phyloP scores from a whole-genome alignment of 23 tunicate species.

The Styela clava region DNA sequence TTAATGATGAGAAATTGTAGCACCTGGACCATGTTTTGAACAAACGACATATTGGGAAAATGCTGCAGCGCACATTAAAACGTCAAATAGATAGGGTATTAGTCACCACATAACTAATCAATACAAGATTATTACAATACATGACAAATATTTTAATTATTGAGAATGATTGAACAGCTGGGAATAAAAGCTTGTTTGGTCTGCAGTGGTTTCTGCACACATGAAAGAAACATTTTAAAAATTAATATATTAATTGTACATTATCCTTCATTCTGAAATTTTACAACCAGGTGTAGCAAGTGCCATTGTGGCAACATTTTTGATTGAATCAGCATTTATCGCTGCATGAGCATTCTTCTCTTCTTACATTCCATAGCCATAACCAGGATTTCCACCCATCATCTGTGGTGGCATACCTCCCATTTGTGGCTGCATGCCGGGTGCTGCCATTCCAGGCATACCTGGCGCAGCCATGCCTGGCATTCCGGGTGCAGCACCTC shows the following conservation, averaged over 20 bases:
- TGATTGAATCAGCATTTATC: background rate
- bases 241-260: background rate
- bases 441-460: slow-evolving; percentile 31
- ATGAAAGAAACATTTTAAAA: background rate
- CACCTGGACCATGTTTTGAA: background rate
- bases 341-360: background rate
- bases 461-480: slow-evolving; percentile 25
- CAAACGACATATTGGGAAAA: background rate
- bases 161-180: background rate
- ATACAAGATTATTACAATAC: background rate
- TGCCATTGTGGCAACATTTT: background rate
- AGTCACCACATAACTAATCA: background rate
- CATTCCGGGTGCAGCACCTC: slow-evolving; percentile 38
- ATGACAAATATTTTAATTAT: background rate
- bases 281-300: background rate
- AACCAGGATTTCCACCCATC: slow-evolving; percentile 26
- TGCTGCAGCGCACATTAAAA: background rate
- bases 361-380: slow-evolving; percentile 23
- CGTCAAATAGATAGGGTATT: background rate
- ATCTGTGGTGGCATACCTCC: slow-evolving; percentile 27
- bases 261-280: background rate
- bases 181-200: background rate
- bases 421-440: slow-evolving; percentile 30
- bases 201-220: background rate
- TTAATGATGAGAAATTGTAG: background rate